These are phyloP conservation scores for Bostrychus sinensis DNA, from an alignment of 2,113 vertebrate genomes.

Conservation along the genomic window DNA sequence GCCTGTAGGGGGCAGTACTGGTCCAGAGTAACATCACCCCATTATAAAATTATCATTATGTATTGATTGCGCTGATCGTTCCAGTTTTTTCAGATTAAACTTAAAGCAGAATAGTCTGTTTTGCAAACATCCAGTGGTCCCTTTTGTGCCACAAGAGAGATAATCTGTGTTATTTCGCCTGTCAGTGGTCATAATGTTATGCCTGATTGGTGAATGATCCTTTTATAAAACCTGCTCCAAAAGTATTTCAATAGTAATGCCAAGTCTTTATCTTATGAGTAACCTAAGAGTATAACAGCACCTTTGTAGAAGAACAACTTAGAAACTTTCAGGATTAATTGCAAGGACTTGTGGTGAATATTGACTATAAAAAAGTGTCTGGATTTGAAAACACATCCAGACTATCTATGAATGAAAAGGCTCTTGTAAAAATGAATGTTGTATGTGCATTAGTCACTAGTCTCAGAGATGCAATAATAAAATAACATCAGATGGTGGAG, in stretches of 20 bases:
- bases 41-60: too few relatives aligned
- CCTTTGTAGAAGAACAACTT: background rate
- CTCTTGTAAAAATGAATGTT: background rate
- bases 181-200: too few relatives aligned
- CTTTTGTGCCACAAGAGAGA: too few relatives aligned
- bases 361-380: background rate
- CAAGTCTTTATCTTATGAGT: too few relatives aligned
- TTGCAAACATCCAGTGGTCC: too few relatives aligned
- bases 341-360: background rate
- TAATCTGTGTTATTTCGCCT: too few relatives aligned
- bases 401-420: background rate
- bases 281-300: background rate
- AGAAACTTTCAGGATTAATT: background rate
- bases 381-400: too few relatives aligned
- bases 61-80: too few relatives aligned
- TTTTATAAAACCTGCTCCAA: too few relatives aligned
- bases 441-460: background rate
- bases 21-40: background rate
- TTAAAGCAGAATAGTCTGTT: background rate
- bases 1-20: background rate
- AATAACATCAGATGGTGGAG: constrained; percentile 12
- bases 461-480: constrained; percentile 6
- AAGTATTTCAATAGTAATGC: too few relatives aligned
- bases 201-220: too few relatives aligned
- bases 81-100: background rate